Percentiles rank a stretch among this genome's conserved stretches.
Conservation (phyloP, 2,797 vertebrate genomes). For the Adrianichthys oophorus region DNA sequence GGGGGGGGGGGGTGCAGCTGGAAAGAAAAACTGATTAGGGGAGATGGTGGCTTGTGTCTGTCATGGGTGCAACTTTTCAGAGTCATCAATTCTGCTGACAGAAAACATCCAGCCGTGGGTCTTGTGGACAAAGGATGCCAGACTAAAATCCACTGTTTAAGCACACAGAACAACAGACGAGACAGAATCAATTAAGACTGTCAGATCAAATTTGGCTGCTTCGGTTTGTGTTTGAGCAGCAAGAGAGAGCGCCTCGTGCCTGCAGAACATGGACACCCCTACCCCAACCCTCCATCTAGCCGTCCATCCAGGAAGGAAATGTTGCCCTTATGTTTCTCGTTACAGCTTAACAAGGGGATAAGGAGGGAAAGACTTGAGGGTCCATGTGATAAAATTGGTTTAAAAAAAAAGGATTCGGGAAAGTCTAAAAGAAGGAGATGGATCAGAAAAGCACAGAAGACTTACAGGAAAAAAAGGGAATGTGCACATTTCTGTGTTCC, state of each 20-base stretch:
- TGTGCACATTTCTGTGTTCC: constrained; percentile 22
- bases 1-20: constrained; percentile 3
- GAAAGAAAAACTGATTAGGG: constrained; percentile 30
- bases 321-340: constrained; percentile 65
- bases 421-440: constrained; percentile 2
- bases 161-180: constrained; percentile 45
- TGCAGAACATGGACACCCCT: constrained; percentile 17
- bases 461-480: constrained; percentile 7
- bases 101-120: constrained; percentile 34
- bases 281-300: no score
- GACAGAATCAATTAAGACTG: constrained; percentile 63
- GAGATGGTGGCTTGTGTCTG: constrained; percentile 33
- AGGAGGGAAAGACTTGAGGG: constrained; percentile 23
- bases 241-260: constrained; percentile 46
- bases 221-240: constrained; percentile 52
- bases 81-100: constrained; percentile 45
- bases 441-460: background rate
- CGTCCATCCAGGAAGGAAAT: constrained; percentile 49
- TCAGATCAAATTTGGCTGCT: constrained; percentile 59
- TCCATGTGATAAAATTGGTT: constrained; percentile 38
- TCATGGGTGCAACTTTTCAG: constrained; percentile 39
- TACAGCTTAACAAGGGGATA: constrained; percentile 54
- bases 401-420: constrained; percentile 38
- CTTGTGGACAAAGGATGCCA: constrained; percentile 34
- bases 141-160: constrained; percentile 43